Percentiles rank a stretch among this genome's conserved stretches.
These are phyloP conservation scores for Manacus vitellinus DNA, from an alignment of 2,113 vertebrate genomes.

Conservation along the genomic window DNA sequence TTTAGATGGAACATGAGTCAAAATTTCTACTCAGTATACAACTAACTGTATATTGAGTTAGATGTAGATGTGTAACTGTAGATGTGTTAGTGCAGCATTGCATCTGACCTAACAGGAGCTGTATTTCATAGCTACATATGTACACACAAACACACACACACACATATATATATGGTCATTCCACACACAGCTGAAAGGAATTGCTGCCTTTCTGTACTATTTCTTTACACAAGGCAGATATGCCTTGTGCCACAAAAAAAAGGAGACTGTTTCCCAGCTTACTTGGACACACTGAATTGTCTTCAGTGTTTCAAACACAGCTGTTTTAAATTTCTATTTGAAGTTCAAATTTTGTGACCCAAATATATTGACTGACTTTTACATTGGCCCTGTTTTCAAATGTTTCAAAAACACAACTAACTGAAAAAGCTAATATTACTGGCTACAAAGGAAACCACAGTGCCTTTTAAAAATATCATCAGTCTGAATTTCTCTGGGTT, in stretches of 20 bases:
- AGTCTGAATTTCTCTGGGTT: slow-evolving; percentile 4
- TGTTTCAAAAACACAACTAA: background rate
- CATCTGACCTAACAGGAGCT: background rate
- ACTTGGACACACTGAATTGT: background rate
- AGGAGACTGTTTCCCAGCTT: background rate
- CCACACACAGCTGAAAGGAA: background rate
- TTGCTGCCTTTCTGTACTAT: background rate
- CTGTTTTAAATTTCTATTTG: background rate
- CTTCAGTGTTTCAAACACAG: background rate
- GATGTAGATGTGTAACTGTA: rapidly evolving
- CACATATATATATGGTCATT: background rate
- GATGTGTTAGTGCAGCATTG: background rate
- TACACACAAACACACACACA: too few species aligned
- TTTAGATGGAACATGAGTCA: background rate
- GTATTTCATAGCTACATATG: background rate
- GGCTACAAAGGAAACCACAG: background rate
- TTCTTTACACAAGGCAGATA: background rate
- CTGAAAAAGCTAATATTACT: background rate
- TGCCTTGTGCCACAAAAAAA: background rate
- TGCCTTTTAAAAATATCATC: background rate
- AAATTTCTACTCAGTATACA: background rate
- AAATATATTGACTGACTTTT: background rate
- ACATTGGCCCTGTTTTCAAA: background rate
- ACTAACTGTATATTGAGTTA: background rate
- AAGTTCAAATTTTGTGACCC: background rate